Base-by-base conservation (phyloP, 2,888 invertebrate species). In the Conistra vaccinii region DNA sequence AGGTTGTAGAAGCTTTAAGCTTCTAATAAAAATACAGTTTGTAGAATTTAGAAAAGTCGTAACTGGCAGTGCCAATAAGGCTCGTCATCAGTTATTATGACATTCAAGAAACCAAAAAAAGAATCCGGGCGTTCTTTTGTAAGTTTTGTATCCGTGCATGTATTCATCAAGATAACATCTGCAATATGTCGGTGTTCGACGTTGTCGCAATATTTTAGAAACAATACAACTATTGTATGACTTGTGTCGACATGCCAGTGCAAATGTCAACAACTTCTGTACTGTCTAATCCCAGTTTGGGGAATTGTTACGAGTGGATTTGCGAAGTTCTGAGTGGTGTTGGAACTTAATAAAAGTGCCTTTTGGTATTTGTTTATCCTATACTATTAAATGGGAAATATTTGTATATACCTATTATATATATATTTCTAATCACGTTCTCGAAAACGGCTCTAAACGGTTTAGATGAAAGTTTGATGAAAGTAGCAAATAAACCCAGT, bases 101-200 rank as follows among this genome's bases (percentile, higher is more conserved):
- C 35, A 67, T 63, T 69, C 73, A 61, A 65, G 42, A 73, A 61
- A 61, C 23, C 10, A 69, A 69, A 73, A 77, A 67, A 70, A 55
- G 5, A 32, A 63, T 45, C 17, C 14, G n/a, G 23, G n/a, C n/a
- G 58, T 29, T 68, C 60, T 60, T 73, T 82, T 70, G 63, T 58
- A 48, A 73, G 42, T 32, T 67, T 71, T 70, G 58, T n/a, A 14
- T 0, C 55, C n/a, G 69, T n/a, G n/a, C 32, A 57, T 67, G 77
- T 65, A 78, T 70, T 79, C 79, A 73, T 58, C 65, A 42, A 72
- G 76, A 83, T 83, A 70, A 65, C 72, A 83, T 83, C 73, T 76
- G 73, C 80, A 76, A 62, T 58, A 66, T 76, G 58, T 55, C 61
- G 62, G 69, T 57, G 42, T 79, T 62, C 66, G 62, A 53, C 35